Percentiles rank a stretch among this genome's conserved stretches.
phyloP scores from a whole-genome alignment of 2,797 vertebrate species.

The Gadopsis bispinosus region DNA sequence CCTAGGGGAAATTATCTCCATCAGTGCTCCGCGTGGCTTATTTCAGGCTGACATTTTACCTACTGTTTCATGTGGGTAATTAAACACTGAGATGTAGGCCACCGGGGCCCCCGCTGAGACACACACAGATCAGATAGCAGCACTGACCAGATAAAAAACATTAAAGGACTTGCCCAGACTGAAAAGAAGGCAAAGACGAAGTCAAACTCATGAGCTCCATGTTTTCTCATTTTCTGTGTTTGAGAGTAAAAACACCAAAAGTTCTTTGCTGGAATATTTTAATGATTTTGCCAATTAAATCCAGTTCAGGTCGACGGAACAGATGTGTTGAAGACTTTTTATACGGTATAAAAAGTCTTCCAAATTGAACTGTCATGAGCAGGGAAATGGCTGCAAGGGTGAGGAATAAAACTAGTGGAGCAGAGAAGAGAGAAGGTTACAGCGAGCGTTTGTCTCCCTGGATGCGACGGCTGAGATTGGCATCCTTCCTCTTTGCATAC shows the following conservation, averaged over 20 bases:
- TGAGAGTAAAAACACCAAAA: constrained; percentile 12
- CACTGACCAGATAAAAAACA: constrained; percentile 2
- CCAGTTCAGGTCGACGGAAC: constrained; percentile 9
- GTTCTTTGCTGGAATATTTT: background rate
- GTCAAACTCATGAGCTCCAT: background rate
- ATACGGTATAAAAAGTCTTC: background rate
- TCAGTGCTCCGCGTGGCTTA: constrained; percentile 43
- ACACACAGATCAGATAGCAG: constrained; percentile 13
- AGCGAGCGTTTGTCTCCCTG: constrained; percentile 6
- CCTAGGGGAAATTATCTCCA: constrained; percentile 31
- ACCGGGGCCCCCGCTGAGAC: constrained; percentile 50
- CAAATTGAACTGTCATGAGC: constrained; percentile 21
- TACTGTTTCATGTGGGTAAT: constrained; percentile 76
- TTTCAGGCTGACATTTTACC: constrained; percentile 78
- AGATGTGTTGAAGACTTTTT: constrained; percentile 12
- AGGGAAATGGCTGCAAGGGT: constrained; percentile 2
- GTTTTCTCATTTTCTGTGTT: constrained; percentile 7
- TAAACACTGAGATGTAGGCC: constrained; percentile 70
- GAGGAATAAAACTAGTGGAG: constrained; percentile 26
- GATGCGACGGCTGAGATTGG: constrained; percentile 17
- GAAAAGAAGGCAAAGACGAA: constrained; percentile 12
- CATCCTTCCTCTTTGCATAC: constrained; percentile 44
- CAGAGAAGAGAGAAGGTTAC: constrained; percentile 8
- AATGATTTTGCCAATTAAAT: constrained; percentile 7
- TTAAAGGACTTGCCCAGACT: constrained; percentile 24